Percentiles rank a stretch among this genome's conserved stretches.
Evolutionary conservation across 2,797 vertebrate genomes (phyloP).

Genomic region (Mormyrus proboscirostris): DNA sequence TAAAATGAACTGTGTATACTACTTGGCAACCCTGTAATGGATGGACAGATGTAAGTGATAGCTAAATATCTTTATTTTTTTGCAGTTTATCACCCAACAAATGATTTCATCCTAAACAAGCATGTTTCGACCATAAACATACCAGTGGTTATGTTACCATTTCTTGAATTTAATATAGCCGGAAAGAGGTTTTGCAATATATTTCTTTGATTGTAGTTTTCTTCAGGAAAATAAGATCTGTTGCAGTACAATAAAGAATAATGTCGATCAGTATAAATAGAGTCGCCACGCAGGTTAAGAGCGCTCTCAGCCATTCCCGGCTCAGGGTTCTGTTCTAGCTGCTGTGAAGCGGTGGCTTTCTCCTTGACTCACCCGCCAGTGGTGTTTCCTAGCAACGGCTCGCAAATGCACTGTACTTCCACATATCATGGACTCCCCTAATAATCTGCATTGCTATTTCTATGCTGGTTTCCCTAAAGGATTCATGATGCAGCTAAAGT

Average conservation of each 20-base stretch:
- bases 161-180: constrained; percentile 17
- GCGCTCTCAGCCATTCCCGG: constrained; percentile 47
- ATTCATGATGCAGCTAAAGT: constrained; percentile 23
- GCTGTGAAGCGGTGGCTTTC: constrained; percentile 50
- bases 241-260: constrained; percentile 46
- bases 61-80: background rate
- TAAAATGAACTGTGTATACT: background rate
- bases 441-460: constrained; percentile 56
- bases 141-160: background rate
- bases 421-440: constrained; percentile 61
- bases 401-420: constrained; percentile 59
- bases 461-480: constrained; percentile 59
- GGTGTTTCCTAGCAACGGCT: constrained; percentile 68
- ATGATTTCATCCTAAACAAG: background rate
- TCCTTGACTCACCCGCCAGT: constrained; percentile 59
- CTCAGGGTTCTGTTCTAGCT: constrained; percentile 56
- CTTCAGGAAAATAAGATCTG: constrained; percentile 24
- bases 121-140: background rate
- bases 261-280: constrained; percentile 64
- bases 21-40: background rate
- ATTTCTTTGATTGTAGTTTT: background rate
- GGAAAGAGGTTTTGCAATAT: constrained; percentile 21
- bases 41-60: background rate
- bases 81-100: background rate
- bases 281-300: constrained; percentile 56